Percentiles rank a stretch among this genome's conserved stretches.
Evolutionary conservation across 1,140 invertebrate genomes (phyloP).

Genomic region (Dendroctonus valens): DNA sequence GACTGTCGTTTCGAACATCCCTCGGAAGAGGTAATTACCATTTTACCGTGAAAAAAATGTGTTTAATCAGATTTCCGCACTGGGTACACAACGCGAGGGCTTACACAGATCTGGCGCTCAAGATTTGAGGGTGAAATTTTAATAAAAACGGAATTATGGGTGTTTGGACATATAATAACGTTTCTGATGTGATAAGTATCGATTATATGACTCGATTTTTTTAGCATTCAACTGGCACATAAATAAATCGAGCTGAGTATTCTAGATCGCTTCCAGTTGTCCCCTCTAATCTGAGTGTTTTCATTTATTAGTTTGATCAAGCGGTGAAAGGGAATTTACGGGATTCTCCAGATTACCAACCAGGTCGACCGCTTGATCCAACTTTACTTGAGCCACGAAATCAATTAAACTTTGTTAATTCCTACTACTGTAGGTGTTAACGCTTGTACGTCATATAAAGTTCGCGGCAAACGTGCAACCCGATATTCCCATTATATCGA

Average conservation of each 20-base stretch:
- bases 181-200: no score
- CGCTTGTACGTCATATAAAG: slow-evolving; percentile 7
- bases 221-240: no score
- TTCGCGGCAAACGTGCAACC: slow-evolving; percentile 11
- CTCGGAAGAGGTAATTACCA: slow-evolving; percentile 2
- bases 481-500: slow-evolving; percentile 18
- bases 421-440: slow-evolving; percentile 11
- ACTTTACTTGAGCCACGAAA: background rate
- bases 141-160: background rate
- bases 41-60: slow-evolving; percentile 7
- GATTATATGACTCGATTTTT: no score
- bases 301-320: no score
- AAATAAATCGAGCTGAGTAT: no score
- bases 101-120: slow-evolving; percentile 1
- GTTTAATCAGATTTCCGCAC: slow-evolving; percentile 12
- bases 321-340: no score
- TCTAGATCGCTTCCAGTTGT: no score
- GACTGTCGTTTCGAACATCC: slow-evolving; percentile 1
- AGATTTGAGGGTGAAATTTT: slow-evolving; percentile 10
- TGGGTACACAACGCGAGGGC: no score
- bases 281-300: no score
- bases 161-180: no score
- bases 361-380: no score
- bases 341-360: no score
- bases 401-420: slow-evolving; percentile 19